Percentiles rank a stretch among this genome's conserved stretches.
Evolutionary conservation across 2,888 invertebrate genomes (phyloP).

Genomic region (Brachyopa scutellaris): DNA sequence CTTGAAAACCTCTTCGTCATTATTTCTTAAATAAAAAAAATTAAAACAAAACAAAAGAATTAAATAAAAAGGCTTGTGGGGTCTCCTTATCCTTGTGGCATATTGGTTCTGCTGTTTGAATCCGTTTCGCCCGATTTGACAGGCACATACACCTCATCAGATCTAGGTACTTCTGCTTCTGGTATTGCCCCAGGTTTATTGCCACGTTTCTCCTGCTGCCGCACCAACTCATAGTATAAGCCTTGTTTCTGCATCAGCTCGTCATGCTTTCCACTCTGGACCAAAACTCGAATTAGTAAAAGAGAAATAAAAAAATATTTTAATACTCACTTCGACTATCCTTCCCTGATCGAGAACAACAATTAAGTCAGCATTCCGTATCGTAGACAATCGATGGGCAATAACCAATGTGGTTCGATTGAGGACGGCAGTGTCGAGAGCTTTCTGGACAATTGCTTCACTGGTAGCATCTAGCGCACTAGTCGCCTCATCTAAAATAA

Average conservation of each 20-base stretch:
- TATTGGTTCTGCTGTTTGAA: slow-evolving; percentile 18
- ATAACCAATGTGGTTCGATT: slow-evolving; percentile 97
- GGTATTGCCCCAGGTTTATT: slow-evolving; percentile 16
- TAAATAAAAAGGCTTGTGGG: too few species aligned
- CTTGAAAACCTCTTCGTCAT: too few species aligned
- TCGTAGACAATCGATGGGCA: slow-evolving; percentile 95
- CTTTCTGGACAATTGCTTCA: slow-evolving; percentile 94
- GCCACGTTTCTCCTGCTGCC: slow-evolving; percentile 86
- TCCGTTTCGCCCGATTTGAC: slow-evolving; percentile 18
- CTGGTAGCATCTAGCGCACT: slow-evolving; percentile 97
- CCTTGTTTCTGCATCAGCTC: slow-evolving; percentile 90
- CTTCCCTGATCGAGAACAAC: slow-evolving; percentile 93
- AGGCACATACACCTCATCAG: not conserved
- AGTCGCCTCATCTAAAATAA: slow-evolving; percentile 97
- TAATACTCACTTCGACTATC: slow-evolving; percentile 89
- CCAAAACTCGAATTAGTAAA: not conserved
- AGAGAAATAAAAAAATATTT: not conserved
- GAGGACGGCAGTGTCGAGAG: slow-evolving; percentile 91
- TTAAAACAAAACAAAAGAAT: slow-evolving; percentile 22
- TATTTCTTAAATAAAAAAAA: slow-evolving; percentile 31
- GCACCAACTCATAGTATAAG: slow-evolving; percentile 92
- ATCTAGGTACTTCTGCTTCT: not conserved
- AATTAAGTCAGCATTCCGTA: slow-evolving; percentile 94
- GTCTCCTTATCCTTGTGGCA: slow-evolving; percentile 49
- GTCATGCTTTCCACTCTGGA: slow-evolving; percentile 92